Conservation (phyloP, 2,888 invertebrate species). For the Epistrophe eligans region DNA sequence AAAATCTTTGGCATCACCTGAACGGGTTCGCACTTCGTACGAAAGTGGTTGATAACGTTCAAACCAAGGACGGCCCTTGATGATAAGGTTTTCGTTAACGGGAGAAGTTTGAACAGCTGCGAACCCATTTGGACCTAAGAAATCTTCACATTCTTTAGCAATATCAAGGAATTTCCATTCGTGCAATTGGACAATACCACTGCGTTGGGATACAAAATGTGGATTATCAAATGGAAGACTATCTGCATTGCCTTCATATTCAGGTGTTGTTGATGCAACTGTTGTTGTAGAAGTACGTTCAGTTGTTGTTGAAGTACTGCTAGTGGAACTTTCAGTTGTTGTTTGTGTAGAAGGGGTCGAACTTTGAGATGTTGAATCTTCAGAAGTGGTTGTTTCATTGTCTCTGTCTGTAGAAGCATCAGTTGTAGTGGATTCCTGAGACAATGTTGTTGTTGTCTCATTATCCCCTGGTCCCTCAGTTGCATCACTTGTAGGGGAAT, state of each 20-base stretch:
- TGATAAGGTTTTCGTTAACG: constrained; percentile 52
- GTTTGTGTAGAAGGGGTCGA: background rate
- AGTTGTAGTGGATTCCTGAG: background rate
- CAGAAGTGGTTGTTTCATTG: background rate
- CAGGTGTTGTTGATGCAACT: background rate
- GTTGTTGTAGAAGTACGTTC: constrained; percentile 6
- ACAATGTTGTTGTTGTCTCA: background rate
- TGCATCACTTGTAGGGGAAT: background rate
- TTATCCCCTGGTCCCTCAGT: background rate
- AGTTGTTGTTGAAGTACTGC: background rate
- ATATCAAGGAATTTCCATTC: constrained; percentile 91
- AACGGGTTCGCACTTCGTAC: constrained; percentile 89
- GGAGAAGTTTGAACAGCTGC: constrained; percentile 85
- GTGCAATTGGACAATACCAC: constrained; percentile 87
- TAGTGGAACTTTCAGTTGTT: background rate
- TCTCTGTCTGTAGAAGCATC: background rate
- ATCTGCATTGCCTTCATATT: constrained; percentile 13
- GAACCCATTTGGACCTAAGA: constrained; percentile 87
- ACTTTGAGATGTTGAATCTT: background rate
- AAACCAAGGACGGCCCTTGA: constrained; percentile 89
- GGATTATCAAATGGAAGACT: constrained; percentile 63
- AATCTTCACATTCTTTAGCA: constrained; percentile 88
- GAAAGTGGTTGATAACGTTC: constrained; percentile 93
- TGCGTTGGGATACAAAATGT: constrained; percentile 77
- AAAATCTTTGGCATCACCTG: constrained; percentile 89